A percentile compares a stretch with the other conserved stretches of the same genome.
Evolutionary conservation across 2,113 vertebrate genomes (phyloP).

Genomic region (Oryzias celebensis): DNA sequence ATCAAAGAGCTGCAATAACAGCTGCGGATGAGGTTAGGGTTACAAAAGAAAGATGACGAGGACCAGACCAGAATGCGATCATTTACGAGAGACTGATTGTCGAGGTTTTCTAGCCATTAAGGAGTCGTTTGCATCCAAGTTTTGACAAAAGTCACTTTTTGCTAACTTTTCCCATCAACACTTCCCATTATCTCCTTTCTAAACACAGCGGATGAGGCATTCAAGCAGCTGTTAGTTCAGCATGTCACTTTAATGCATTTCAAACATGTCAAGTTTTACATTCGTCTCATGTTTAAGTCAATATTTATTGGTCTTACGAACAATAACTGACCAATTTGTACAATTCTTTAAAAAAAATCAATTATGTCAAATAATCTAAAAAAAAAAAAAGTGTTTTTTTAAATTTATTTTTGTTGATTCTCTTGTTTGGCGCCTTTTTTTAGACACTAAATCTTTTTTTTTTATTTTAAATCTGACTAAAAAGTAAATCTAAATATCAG

Average conservation of each 20-base stretch:
- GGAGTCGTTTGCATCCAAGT: conserved; percentile 37
- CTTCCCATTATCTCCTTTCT: conserved; percentile 50
- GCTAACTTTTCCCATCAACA: conserved; percentile 42
- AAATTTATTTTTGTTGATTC: no score
- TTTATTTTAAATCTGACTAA: no score
- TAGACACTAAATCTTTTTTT: no score
- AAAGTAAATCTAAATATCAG: no score
- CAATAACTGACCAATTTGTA: no score
- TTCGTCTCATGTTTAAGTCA: conserved; percentile 5
- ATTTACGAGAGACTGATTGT: conserved; percentile 67
- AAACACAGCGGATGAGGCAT: conserved; percentile 20
- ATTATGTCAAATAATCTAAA: no score
- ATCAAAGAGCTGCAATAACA: conserved; percentile 71
- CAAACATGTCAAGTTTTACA: conserved; percentile 26
- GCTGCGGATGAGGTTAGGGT: conserved; percentile 73
- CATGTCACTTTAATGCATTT: conserved; percentile 22
- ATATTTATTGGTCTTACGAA: not conserved
- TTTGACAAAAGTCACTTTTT: conserved; percentile 69
- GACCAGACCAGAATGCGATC: conserved; percentile 73
- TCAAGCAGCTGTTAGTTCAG: conserved; percentile 21
- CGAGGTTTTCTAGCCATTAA: conserved; percentile 59
- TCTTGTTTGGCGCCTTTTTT: no score
- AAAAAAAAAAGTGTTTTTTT: no score
- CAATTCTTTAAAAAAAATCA: no score
- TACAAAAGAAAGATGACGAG: conserved; percentile 70